A percentile compares a stretch with the other conserved stretches of the same genome.
Evolutionary conservation across 2,888 invertebrate genomes (phyloP).

Genomic region (Lasioglossum malachurum): DNA sequence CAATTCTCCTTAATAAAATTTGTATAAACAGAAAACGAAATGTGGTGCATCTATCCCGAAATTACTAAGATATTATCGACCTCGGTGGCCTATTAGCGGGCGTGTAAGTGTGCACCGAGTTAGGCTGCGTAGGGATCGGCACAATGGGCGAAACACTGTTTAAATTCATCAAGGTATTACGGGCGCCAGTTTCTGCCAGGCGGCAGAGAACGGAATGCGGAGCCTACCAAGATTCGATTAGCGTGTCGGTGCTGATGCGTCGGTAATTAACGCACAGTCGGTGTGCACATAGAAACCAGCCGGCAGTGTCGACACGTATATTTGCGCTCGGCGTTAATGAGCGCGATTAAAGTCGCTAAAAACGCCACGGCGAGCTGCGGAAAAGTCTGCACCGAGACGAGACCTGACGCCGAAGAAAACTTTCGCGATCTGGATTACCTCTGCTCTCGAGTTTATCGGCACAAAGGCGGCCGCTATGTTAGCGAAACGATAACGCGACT

Average conservation of each 20-base stretch:
- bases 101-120: too few species aligned
- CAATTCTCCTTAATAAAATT: too few species aligned
- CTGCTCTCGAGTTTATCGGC: conserved; percentile 2
- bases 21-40: too few species aligned
- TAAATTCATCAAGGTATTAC: conserved; percentile 67
- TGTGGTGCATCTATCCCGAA: too few species aligned
- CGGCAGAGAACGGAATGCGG: conserved; percentile 41
- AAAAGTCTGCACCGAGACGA: neutral
- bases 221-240: conserved; percentile 64
- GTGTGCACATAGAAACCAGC: conserved; percentile 5
- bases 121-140: neutral
- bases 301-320: conserved; percentile 6
- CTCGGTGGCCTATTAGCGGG: neutral
- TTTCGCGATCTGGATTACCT: conserved; percentile 15
- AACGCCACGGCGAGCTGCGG: neutral
- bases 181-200: conserved; percentile 50
- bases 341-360: conserved; percentile 37
- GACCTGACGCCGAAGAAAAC: neutral
- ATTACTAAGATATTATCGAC: neutral
- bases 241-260: conserved; percentile 60
- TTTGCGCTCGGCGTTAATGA: conserved; percentile 19
- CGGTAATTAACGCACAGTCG: conserved; percentile 58
- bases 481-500: neutral
- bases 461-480: neutral
- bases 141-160: conserved; percentile 45